Conservation (phyloP, 2,888 invertebrate genomes). For the Dryomyza anilis region DNA sequence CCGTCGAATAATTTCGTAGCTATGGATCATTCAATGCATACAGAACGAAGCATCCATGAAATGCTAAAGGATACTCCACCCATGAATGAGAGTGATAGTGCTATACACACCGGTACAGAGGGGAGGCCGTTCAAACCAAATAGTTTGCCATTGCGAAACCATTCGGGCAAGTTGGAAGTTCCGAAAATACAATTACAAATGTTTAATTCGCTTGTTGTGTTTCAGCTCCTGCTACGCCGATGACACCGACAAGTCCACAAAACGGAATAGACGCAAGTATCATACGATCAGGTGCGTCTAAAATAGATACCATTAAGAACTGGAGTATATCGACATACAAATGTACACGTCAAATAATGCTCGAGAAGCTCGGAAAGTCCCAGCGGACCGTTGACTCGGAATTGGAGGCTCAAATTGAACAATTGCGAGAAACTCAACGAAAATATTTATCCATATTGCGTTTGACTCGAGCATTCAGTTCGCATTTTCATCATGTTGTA, state of each 20-base stretch:
- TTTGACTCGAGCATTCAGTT: conserved; percentile 81
- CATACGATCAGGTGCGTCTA: conserved; percentile 65
- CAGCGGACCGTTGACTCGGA: conserved; percentile 90
- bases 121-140: conserved; percentile 69
- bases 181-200: neutral
- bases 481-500: conserved; percentile 87
- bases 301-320: conserved; percentile 90
- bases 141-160: conserved; percentile 74
- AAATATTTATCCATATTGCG: conserved; percentile 89
- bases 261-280: conserved; percentile 49
- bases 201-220: neutral
- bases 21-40: conserved; percentile 51
- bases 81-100: conserved; percentile 75
- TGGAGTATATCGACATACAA: conserved; percentile 99
- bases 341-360: conserved; percentile 94
- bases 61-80: conserved; percentile 84
- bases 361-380: conserved; percentile 94
- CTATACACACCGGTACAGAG: conserved; percentile 76
- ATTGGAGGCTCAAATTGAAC: conserved; percentile 91
- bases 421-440: conserved; percentile 89
- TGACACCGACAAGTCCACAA: conserved; percentile 59
- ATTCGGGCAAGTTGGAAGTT: conserved; percentile 63
- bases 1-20: conserved; percentile 9
- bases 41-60: conserved; percentile 71
- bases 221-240: conserved; percentile 63